Evolutionary conservation across 2,797 vertebrate species (phyloP), one percentile per base, ranked within the genome.

Genomic region (Synaphobranchus kaupii): DNA sequence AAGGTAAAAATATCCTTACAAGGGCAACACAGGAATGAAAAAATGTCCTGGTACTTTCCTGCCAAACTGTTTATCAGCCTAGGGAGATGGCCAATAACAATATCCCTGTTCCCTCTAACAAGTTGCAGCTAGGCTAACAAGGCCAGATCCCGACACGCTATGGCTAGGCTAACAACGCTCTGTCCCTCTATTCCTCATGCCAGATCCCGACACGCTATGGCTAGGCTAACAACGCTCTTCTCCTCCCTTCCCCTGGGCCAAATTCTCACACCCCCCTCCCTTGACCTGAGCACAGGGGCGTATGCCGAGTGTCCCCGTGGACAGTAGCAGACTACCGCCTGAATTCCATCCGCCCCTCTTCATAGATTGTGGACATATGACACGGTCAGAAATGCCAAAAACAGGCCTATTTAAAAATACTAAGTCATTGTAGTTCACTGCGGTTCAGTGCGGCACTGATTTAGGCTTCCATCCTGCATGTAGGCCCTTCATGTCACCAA

Each of bases 1-100:
- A 84, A 3, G 87, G 92, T 92, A 94, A 94, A 96, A 95, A 95
- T 94, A 96, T 92, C 92, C 92, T 89, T 88, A 91, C 88, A 92
- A 91, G 92, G 78, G 92, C 91, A 91, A 90, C 93, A 89, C 85
- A 92, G 93, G 92, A 95, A 95, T 93, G 93, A 90, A 90, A 93
- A 89, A 89, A 91, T 95, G 94, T 94, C 92, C 90, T 84, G 92
- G 83, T 92, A 68, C 86, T 95, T 96, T 95, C 95, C 94, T 94
- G 94, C 89, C 93, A 91, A 93, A 90, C 34, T 0, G 84, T 94
- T 95, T 93, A 95, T 95, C 94, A 95, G 93, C 71, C 93, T 44
- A 48, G 93, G 92, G 91, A 89, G 60, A 66, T 39, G 1, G 63
- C 86, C 87, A 88, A 89, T 84, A 86, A 60, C 66, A 28, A 7